Conservation (phyloP, 1,140 invertebrate species). For the Vollenhovia emeryi region DNA sequence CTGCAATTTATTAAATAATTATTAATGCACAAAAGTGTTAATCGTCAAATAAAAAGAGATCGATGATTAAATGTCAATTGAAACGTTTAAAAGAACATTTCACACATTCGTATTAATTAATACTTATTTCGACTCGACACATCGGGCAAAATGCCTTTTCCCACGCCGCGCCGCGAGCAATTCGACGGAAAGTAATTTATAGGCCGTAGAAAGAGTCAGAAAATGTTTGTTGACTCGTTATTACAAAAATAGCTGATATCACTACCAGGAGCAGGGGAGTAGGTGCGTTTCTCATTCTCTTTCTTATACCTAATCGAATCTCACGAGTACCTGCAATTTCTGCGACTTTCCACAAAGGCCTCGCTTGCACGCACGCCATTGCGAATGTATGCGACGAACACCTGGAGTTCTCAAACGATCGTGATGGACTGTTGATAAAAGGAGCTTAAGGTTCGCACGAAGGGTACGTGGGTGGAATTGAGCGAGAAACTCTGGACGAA, state of each 20-base stretch:
- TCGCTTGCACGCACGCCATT: conserved; percentile 50
- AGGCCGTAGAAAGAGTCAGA: not conserved
- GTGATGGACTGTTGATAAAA: conserved; percentile 63
- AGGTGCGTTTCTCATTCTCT: conserved; percentile 45
- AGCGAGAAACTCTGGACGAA: conserved; percentile 41
- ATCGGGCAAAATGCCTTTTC: not conserved
- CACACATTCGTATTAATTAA: not conserved
- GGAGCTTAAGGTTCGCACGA: conserved; percentile 51
- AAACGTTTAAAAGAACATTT: not conserved
- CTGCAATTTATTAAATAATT: not conserved
- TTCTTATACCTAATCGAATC: conserved; percentile 72
- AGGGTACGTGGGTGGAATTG: conserved; percentile 46
- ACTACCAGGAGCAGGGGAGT: conserved; percentile 32
- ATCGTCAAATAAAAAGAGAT: not conserved
- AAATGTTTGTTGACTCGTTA: conserved; percentile 38
- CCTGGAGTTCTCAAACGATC: conserved; percentile 61
- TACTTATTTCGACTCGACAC: not conserved
- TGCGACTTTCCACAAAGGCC: conserved; percentile 51
- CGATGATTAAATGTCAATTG: not conserved
- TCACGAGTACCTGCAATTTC: conserved; percentile 50
- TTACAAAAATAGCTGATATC: conserved; percentile 54
- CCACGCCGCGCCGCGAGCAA: too few species aligned
- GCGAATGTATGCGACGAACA: conserved; percentile 55
- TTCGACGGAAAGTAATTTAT: conserved; percentile 1
- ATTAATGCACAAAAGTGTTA: not conserved